Base-by-base conservation (phyloP, 2,888 invertebrate genomes). In the Ligdia adustata region DNA sequence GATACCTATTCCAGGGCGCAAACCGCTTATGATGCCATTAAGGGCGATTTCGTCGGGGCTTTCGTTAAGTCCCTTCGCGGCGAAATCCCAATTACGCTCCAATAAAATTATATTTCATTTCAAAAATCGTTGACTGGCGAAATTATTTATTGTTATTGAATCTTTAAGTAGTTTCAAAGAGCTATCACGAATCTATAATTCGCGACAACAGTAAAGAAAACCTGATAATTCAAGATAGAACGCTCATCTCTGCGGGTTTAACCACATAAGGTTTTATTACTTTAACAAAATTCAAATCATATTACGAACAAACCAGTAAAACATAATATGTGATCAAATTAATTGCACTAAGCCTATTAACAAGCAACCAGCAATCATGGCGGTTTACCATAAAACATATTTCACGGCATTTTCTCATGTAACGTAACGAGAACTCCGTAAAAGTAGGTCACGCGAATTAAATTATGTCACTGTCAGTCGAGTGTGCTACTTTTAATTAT, bases 11-110 rank as follows among this genome's bases (percentile, higher is more conserved):
- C 41, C 29, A 35, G 34, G 62, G 60, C 62, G 64, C 72, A 72
- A 76, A 76, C 75, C 75, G 75, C 74, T 77, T 72, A 49, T 69
- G 69, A 74, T 64, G 65, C 64, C 65, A 74, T 75, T 73, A 75
- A 66, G 70, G 64, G 65, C 66, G 69, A 66, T 65, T 69, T 71
- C 60, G 27, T 27, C 52, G 61, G 59, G 60, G 62, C 64, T 66
- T 62, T 61, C 55, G 57, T 52, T 67, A 69, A 73, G 68, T 66
- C 69, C 61, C 62, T 45, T 47, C 47, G 58, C 66, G 62, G 63
- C 55, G 57, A 57, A 64, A 60, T 60, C 62, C 57, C 69, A 68
- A 61, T 70, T 72, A 71, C 60, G 66, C 51, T 61, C 46, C 60
- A 65, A 69, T 69, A 69, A 63, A 64, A 59, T 68, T 60, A 69